Base-by-base conservation (phyloP, 1,140 invertebrate genomes). In the Eciton burchellii region DNA sequence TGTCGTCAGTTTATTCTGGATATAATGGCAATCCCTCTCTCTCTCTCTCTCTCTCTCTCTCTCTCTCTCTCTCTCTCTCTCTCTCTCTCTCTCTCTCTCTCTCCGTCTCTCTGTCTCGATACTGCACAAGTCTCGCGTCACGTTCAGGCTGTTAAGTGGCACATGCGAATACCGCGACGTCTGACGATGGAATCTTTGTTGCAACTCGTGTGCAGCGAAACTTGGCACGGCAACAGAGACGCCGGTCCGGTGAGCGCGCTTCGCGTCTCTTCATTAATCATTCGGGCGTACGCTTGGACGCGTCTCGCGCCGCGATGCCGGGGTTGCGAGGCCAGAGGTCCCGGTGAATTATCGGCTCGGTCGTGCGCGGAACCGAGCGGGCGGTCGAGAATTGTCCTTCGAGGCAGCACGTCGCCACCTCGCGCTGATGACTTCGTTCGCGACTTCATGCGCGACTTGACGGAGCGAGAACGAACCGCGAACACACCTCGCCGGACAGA, bases 201-300 rank as follows among this genome's bases (percentile, higher is more conserved):
- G 79, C 81, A 72, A 83, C 65, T 85, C 56, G 21, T 63, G 66
- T 56, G 84, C 66, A 45, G 11, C 49, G 79, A 70, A 73, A 84
- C 54, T 43, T 62, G 81, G 81, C 71, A 72, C 81, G 81, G 59
- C 52, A 85, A 56, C 66, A 66, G 62, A 66, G 62, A 84, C 74
- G 73, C 81, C 84, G 74, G 83, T 85, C 84, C 72, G 73, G n/a
- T n/a, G n/a, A 79, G 81, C 84, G 74, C 73, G 81, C 83, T 86
- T 77, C 71, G 84, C 84, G 76, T 59, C 43, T 71, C 54, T 86
- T 84, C 86, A 87, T 87, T 87, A 87, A 87, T 87, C 86, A 87
- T 66, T 63, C 65, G 71, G 24, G 26, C 6, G 35, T 52, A 70
- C 45, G 65, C 54, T 47, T 52, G 83, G 57, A 82, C 70, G 65